Conservation (phyloP, 1,140 invertebrate species). For the Drosophila repletoides region DNA sequence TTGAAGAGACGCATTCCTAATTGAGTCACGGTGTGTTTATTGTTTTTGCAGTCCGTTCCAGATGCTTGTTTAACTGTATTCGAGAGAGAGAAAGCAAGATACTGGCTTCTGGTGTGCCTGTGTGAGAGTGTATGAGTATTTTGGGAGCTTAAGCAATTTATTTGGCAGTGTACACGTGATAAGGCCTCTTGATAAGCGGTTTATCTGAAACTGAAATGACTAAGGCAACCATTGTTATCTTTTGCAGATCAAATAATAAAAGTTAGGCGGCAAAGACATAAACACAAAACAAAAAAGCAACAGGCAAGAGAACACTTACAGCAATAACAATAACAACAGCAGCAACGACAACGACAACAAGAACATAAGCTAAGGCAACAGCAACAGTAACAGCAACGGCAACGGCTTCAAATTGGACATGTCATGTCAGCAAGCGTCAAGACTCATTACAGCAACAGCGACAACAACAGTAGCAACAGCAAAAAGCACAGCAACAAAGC, state of each 20-base stretch:
- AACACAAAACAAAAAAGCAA: conserved; percentile 4
- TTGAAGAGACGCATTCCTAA: neutral
- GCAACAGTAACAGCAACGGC: conserved; percentile 32
- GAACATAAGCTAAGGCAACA: conserved; percentile 5
- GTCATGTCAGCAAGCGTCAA: conserved; percentile 82
- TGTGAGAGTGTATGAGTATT: conserved; percentile 6
- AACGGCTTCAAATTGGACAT: conserved; percentile 79
- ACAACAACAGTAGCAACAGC: conserved; percentile 39
- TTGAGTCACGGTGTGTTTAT: conserved; percentile 29
- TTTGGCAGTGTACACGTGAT: conserved; percentile 63
- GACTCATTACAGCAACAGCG: conserved; percentile 57
- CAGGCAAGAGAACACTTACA: conserved; percentile 9
- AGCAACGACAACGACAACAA: conserved; percentile 19
- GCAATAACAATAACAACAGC: conserved; percentile 15
- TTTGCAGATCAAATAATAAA: conserved; percentile 60
- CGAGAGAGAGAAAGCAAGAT: neutral
- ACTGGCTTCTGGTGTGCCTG: neutral
- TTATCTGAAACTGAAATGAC: conserved; percentile 20
- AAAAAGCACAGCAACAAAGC: conserved; percentile 41
- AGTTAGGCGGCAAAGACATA: conserved; percentile 17
- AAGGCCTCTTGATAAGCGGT: conserved; percentile 54
- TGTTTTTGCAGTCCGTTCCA: conserved; percentile 17
- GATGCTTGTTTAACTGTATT: conserved; percentile 12
- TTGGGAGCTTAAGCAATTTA: conserved; percentile 25
- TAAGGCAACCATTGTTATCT: conserved; percentile 36